These are phyloP conservation scores for Neodiprion lecontei DNA, from an alignment of 1,140 invertebrate genomes.

Conservation along the genomic window DNA sequence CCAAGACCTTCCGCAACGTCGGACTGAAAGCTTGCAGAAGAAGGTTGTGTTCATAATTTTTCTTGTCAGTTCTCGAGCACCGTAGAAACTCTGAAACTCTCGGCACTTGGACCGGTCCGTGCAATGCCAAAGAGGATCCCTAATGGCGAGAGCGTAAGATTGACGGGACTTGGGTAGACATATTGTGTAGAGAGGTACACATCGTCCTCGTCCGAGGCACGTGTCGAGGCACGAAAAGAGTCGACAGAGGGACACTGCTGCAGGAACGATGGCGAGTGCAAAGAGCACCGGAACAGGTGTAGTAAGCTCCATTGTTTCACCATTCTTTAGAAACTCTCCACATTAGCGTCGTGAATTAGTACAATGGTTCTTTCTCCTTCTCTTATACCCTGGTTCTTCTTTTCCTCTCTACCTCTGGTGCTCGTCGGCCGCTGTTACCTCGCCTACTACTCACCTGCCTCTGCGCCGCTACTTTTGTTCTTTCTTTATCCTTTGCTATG, in stretches of 20 bases:
- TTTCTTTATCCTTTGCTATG: not conserved
- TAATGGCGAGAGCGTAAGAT: not conserved
- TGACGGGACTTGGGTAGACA: not conserved
- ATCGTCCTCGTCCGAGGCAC: not conserved
- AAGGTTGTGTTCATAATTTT: too few species aligned
- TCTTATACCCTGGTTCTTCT: slow-evolving; percentile 9
- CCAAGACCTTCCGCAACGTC: too few species aligned
- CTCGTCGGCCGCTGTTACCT: not conserved
- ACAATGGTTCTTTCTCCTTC: slow-evolving; percentile 25
- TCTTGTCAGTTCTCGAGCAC: too few species aligned
- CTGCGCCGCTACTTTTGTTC: not conserved
- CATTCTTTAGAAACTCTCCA: slow-evolving; percentile 39
- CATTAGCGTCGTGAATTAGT: slow-evolving; percentile 40
- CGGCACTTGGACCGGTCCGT: too few species aligned
- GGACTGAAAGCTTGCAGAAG: too few species aligned
- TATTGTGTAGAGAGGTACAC: not conserved
- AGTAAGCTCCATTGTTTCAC: slow-evolving; percentile 37
- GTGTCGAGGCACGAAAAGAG: not conserved
- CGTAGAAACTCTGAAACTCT: too few species aligned
- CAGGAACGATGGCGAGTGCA: not conserved
- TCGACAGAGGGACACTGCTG: not conserved
- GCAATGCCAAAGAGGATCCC: too few species aligned
- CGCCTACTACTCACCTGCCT: not conserved
- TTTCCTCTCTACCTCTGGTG: slow-evolving; percentile 1
- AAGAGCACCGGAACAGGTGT: slow-evolving; percentile 8